Base-by-base conservation (phyloP, 2,113 vertebrate species). In the Morone saxatilis region DNA sequence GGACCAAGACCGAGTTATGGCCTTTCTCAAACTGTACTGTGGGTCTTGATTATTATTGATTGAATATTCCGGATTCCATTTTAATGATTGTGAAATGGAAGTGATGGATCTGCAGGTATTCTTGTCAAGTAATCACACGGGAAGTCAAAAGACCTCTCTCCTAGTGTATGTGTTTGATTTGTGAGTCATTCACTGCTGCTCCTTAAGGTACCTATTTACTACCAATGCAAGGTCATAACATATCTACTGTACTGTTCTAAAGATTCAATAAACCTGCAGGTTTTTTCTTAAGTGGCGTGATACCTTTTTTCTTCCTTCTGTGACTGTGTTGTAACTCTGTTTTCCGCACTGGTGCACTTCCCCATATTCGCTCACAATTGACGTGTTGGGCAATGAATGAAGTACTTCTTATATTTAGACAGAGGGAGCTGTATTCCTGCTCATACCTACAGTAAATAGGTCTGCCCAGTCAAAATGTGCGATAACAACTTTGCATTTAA, bases 71-170 rank as follows among this genome's bases (percentile, higher is more conserved):
- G 8, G 38, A 73, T 86, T 90, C 59, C 47, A 79, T 87, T 87
- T 84, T 66, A 83, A 79, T 87, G 65, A 89, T 86, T 85, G 69
- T 91, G 47, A 87, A 85, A 91, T 87, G 80, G 83, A 94, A 86
- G 85, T 81, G 80, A 77, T 77, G 43, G 73, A 85, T 88, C 83
- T 80, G 76, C 79, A 83, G 81, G 72, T 86, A 68, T 83, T 85
- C 53, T 77, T 87, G 85, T 86, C 71, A 83, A 50, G 80, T 82
- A 61, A 88, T 84, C 63, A 53, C 53, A 73, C 68, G 22, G 38
- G 47, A 87, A 89, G 73, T 81, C 77, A 76, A 69, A 83, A 51
- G 41, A 82, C 53, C 69, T 86, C 56, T 78, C 56, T 84, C 75
- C 60, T 73, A 67, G 62, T 90, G 78, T 91, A 71, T 91, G 50